Conservation (phyloP, 2,113 vertebrate genomes). For the Candoia aspera region DNA sequence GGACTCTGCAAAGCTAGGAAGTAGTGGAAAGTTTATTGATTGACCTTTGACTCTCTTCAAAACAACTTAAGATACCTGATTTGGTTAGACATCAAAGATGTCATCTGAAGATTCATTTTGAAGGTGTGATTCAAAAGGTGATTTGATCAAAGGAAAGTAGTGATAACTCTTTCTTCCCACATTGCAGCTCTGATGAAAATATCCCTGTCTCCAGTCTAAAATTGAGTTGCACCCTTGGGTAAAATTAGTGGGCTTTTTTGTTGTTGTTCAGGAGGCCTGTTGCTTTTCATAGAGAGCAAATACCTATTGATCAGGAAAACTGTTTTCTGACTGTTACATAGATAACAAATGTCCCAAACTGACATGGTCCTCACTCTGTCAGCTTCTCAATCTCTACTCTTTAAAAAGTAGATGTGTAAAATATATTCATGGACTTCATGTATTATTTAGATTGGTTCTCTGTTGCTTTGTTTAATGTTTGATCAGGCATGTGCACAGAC, state of each 20-base stretch:
- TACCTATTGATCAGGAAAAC: background rate
- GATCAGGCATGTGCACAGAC: background rate
- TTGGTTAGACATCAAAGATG: too few species aligned
- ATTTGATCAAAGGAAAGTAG: background rate
- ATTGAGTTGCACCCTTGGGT: background rate
- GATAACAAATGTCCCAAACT: background rate
- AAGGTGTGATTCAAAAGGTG: too few species aligned
- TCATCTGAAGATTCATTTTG: too few species aligned
- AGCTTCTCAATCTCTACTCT: background rate
- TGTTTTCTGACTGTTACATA: background rate
- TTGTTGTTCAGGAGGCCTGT: background rate
- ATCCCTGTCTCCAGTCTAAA: background rate
- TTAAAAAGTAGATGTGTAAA: background rate
- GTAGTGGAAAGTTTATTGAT: too few species aligned
- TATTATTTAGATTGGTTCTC: background rate
- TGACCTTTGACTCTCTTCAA: too few species aligned
- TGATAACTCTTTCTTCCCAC: background rate
- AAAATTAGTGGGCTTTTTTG: background rate
- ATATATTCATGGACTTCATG: background rate
- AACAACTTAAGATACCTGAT: too few species aligned
- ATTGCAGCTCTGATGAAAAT: background rate
- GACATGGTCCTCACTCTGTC: background rate
- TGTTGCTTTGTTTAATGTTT: slow-evolving; percentile 32
- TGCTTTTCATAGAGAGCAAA: background rate
- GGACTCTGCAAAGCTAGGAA: too few species aligned